Percentiles rank a stretch among this genome's conserved stretches.
Conservation (phyloP, 2,113 vertebrate genomes). For the Leptobrachium ailaonicum region DNA sequence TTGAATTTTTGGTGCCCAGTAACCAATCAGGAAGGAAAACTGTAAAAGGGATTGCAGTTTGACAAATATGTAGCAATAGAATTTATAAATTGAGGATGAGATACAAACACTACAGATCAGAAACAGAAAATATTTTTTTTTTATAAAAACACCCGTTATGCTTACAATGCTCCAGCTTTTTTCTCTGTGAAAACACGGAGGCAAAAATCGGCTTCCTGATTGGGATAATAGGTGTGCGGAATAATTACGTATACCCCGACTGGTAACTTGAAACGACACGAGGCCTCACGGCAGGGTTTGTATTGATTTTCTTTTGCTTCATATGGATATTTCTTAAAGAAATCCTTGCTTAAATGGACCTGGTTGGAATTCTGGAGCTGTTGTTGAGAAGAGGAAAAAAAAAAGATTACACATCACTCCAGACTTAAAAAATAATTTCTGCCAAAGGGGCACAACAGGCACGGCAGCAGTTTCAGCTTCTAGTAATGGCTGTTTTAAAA, state of each 20-base stretch:
- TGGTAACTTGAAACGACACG: constrained; percentile 67
- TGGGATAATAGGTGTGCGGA: constrained; percentile 70
- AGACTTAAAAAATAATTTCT: no score
- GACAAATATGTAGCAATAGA: no score
- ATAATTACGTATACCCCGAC: constrained; percentile 73
- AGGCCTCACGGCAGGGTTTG: constrained; percentile 71
- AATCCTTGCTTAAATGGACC: constrained; percentile 74
- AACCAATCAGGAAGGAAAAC: no score
- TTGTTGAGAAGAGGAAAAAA: neutral
- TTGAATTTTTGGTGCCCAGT: no score
- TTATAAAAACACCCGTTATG: no score
- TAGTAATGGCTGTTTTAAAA: no score
- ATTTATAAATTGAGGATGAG: no score
- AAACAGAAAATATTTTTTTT: no score
- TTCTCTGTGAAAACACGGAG: constrained; percentile 76
- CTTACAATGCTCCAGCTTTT: constrained; percentile 63
- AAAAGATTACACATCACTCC: neutral
- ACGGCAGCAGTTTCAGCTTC: no score
- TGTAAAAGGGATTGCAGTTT: no score
- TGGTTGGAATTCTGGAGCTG: constrained; percentile 30
- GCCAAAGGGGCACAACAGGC: no score
- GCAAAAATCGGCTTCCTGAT: constrained; percentile 73
- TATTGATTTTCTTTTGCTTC: constrained; percentile 68
- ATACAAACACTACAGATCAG: no score
- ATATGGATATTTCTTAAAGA: constrained; percentile 70